Evolutionary conservation across 2,888 invertebrate genomes (phyloP).

Genomic region (Microctonus hyperodae): DNA sequence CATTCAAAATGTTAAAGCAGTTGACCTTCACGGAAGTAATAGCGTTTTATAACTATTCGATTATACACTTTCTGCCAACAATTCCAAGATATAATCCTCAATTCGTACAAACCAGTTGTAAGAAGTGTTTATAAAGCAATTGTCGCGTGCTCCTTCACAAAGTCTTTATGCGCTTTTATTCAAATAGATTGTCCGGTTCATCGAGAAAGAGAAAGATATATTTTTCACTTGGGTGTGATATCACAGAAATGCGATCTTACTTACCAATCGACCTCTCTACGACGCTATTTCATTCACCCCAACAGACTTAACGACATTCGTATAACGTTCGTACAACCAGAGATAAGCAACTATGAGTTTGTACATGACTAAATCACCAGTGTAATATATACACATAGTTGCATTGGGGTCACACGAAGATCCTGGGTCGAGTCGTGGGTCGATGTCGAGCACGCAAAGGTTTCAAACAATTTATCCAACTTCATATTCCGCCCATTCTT

Average conservation of each 20-base stretch:
- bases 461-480: not conserved
- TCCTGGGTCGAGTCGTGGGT: slow-evolving; percentile 16
- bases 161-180: slow-evolving; percentile 18
- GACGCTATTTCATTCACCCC: slow-evolving; percentile 20
- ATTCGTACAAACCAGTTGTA: not conserved
- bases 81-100: not conserved
- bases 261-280: slow-evolving; percentile 20
- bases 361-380: slow-evolving; percentile 25
- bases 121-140: not conserved
- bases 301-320: slow-evolving; percentile 23
- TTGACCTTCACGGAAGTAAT: not conserved
- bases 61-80: not conserved
- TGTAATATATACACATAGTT: not conserved
- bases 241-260: slow-evolving; percentile 20
- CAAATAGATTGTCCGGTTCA: not conserved
- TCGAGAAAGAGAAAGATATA: not conserved
- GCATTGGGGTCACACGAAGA: slow-evolving; percentile 19
- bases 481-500: not conserved
- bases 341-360: slow-evolving; percentile 29
- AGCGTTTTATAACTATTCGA: not conserved
- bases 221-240: slow-evolving; percentile 6
- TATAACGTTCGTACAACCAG: slow-evolving; percentile 23
- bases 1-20: not conserved
- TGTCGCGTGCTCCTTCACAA: not conserved
- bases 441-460: slow-evolving; percentile 6